Evolutionary conservation across 1,140 invertebrate genomes (phyloP).

Genomic region (Drosophila nigromelanica): DNA sequence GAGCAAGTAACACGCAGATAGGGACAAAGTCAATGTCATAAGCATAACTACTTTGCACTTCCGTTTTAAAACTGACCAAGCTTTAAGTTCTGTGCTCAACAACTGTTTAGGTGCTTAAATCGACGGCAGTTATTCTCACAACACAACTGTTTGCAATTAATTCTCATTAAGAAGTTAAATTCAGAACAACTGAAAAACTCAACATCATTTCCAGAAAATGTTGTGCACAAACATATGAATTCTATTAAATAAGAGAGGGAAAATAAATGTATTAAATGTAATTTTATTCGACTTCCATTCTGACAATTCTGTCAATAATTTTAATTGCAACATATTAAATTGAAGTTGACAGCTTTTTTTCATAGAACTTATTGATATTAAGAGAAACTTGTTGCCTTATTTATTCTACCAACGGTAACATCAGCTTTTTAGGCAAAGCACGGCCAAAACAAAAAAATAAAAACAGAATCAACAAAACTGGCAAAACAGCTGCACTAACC

Average conservation of each 20-base stretch:
- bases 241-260: background rate
- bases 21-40: background rate
- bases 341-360: background rate
- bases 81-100: background rate
- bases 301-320: no score
- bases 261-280: background rate
- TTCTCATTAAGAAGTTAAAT: constrained; percentile 72
- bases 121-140: background rate
- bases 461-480: background rate
- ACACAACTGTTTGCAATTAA: constrained; percentile 50
- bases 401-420: no score
- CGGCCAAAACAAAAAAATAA: background rate
- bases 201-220: constrained; percentile 54
- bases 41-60: no score
- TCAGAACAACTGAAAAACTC: constrained; percentile 32
- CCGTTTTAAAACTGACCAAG: constrained; percentile 3
- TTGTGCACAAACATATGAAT: constrained; percentile 15
- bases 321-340: no score
- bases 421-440: no score
- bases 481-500: constrained; percentile 48
- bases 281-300: background rate
- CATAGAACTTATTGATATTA: background rate
- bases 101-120: background rate
- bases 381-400: no score
- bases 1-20: constrained; percentile 18